phyloP scores from a whole-genome alignment of 2,888 invertebrate genomes.

The Sesia apiformis region DNA sequence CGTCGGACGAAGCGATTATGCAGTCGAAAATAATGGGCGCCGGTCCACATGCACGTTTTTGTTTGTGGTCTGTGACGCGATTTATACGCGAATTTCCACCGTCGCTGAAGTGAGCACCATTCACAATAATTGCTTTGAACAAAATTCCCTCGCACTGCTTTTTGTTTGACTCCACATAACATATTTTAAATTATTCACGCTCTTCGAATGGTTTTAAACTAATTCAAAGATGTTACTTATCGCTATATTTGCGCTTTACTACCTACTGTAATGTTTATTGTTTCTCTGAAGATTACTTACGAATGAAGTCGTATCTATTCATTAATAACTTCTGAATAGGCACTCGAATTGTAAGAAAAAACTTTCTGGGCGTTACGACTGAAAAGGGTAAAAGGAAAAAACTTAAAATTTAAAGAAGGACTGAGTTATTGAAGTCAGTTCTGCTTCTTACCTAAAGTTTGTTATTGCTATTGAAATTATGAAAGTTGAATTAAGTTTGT shows the following conservation, averaged over 20 bases:
- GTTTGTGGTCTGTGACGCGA: conserved; percentile 75
- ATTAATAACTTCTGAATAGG: background rate
- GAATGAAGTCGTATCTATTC: background rate
- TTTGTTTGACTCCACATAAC: conserved; percentile 36
- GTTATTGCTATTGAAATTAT: no score
- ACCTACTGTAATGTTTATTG: no score
- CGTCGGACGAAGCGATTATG: conserved; percentile 74
- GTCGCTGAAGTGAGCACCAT: conserved; percentile 70
- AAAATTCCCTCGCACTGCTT: conserved; percentile 52
- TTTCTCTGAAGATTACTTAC: no score
- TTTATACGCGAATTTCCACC: conserved; percentile 72
- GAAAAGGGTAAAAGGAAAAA: background rate
- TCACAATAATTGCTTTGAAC: conserved; percentile 71
- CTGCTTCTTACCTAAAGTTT: background rate
- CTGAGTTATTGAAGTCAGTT: background rate
- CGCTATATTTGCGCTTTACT: no score
- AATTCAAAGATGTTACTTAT: background rate
- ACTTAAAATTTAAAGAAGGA: background rate
- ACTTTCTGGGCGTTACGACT: background rate
- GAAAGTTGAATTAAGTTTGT: no score
- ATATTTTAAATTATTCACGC: conserved; percentile 18
- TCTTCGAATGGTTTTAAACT: conserved; percentile 9
- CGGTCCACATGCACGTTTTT: conserved; percentile 74
- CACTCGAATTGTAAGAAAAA: background rate
- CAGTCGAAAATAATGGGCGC: conserved; percentile 73